phyloP scores from a whole-genome alignment of 2,888 invertebrate genomes.

The Tethea ocularis region DNA sequence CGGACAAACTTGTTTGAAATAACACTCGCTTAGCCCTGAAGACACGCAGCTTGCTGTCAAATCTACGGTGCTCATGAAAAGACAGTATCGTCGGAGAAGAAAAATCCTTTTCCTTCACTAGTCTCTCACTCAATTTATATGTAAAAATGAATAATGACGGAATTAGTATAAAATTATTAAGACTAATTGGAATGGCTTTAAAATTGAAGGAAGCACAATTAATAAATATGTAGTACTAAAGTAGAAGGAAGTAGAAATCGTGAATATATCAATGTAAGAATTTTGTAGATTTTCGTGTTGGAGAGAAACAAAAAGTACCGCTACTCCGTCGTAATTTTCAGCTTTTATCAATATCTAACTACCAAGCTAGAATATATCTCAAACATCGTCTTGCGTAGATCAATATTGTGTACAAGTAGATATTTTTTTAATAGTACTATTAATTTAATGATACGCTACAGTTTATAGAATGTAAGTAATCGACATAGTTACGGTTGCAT shows the following conservation, averaged over 20 bases:
- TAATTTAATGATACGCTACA: constrained; percentile 68
- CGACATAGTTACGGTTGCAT: constrained; percentile 31
- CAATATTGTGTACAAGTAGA: constrained; percentile 37
- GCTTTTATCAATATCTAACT: not conserved
- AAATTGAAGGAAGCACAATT: too few relatives aligned
- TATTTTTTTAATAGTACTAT: constrained; percentile 57
- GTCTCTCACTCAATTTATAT: not conserved
- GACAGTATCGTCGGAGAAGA: not conserved
- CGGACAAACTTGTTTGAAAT: constrained; percentile 47
- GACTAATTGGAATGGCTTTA: too few relatives aligned
- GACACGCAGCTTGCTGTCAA: constrained; percentile 23
- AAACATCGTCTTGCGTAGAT: constrained; percentile 6
- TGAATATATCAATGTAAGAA: too few relatives aligned
- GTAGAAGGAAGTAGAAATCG: too few relatives aligned
- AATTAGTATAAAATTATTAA: too few relatives aligned
- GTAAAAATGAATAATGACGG: too few relatives aligned
- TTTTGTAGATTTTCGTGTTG: not conserved
- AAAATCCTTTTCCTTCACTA: not conserved
- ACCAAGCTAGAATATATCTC: constrained; percentile 1
- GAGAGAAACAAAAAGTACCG: not conserved
- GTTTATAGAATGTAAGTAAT: constrained; percentile 61
- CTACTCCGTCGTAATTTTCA: not conserved
- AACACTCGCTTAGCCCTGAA: constrained; percentile 33
- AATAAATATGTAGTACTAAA: too few relatives aligned
- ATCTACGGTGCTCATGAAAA: not conserved